Percentiles rank a stretch among this genome's conserved stretches.
phyloP scores from a whole-genome alignment of 2,113 vertebrate species.

The Meles meles region DNA sequence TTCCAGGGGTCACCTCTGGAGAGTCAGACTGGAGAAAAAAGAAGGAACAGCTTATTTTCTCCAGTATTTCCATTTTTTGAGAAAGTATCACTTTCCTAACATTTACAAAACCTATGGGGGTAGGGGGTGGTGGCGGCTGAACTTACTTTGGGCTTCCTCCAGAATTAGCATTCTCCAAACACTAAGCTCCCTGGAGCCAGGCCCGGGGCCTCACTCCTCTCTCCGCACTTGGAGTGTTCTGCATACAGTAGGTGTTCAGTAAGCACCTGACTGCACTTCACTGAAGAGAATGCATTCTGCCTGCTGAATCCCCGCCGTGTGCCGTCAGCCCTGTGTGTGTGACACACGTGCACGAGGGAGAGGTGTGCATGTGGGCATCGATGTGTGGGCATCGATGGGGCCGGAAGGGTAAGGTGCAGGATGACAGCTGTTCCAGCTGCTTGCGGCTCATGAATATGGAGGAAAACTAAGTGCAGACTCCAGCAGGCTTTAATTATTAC shows the following conservation, averaged over 20 bases:
- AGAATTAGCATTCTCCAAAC: background rate
- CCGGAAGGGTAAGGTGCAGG: background rate
- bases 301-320: background rate
- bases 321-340: background rate
- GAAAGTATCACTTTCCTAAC: background rate
- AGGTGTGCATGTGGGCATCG: fast-evolving
- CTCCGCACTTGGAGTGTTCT: fast-evolving
- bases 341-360: background rate
- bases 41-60: background rate
- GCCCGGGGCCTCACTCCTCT: background rate
- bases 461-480: background rate
- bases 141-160: background rate
- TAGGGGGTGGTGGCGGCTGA: no score
- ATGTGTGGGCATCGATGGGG: fast-evolving
- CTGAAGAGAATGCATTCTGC: background rate
- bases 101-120: background rate
- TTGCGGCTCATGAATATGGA: background rate
- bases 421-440: background rate
- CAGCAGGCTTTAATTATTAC: background rate
- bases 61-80: background rate
- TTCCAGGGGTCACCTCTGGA: background rate
- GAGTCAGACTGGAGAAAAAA: no score
- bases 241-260: background rate
- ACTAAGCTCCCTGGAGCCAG: no score
- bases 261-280: background rate